Percentiles rank a stretch among this genome's conserved stretches.
Evolutionary conservation across 2,113 vertebrate species (phyloP).

Genomic region (Coracopsis vasa): DNA sequence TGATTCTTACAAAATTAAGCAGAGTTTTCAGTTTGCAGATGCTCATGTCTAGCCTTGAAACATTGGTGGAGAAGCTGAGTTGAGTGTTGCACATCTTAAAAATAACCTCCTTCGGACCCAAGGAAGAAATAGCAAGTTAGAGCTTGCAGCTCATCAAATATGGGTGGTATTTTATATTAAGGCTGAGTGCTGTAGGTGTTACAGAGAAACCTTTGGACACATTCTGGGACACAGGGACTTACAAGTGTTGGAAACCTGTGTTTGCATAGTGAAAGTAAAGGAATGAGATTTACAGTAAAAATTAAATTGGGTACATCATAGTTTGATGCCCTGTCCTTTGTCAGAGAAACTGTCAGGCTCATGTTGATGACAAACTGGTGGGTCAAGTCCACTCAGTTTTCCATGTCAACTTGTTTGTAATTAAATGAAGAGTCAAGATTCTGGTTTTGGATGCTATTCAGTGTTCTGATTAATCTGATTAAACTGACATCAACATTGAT

Average conservation of each 20-base stretch:
- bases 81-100: not conserved
- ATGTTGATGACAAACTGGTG: not conserved
- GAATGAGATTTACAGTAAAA: not conserved
- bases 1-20: not conserved
- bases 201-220: not conserved
- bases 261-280: not conserved
- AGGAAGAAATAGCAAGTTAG: not conserved
- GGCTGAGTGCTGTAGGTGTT: not conserved
- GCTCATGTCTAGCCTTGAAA: not conserved
- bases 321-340: not conserved
- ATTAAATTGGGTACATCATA: not conserved
- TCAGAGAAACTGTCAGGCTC: not conserved
- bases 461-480: slow-evolving; percentile 19
- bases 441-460: not conserved
- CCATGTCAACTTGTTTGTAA: not conserved
- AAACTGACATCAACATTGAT: not conserved
- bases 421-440: not conserved
- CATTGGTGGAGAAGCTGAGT: not conserved
- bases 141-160: not conserved
- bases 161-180: not conserved
- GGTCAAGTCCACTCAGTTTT: not conserved
- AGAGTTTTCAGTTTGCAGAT: not conserved
- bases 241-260: not conserved
- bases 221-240: not conserved
- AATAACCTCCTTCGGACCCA: not conserved